Conservation (phyloP, 2,888 invertebrate species). For the Brachypterus glaber region DNA sequence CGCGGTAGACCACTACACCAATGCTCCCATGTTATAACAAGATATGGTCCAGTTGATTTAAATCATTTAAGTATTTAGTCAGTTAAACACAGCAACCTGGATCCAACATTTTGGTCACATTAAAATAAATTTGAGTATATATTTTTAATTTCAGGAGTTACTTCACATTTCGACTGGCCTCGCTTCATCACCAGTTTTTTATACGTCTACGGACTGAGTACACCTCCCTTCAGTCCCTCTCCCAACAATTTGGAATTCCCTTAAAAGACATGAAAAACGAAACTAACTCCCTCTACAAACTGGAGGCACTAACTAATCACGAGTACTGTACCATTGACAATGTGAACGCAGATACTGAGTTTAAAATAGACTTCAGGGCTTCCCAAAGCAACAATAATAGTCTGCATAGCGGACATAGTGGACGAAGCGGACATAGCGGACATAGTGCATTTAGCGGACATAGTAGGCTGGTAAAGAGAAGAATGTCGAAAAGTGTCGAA, state of each 20-base stretch:
- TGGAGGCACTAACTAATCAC: constrained; percentile 34
- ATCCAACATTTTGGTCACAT: no score
- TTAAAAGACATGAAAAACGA: constrained; percentile 43
- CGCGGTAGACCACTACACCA: no score
- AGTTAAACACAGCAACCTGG: no score
- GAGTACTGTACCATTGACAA: constrained; percentile 23
- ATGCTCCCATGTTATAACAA: no score
- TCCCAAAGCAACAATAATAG: constrained; percentile 25
- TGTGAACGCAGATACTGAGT: constrained; percentile 35
- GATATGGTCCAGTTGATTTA: no score
- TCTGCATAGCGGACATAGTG: no score
- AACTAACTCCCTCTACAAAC: constrained; percentile 38
- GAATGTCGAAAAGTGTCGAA: constrained; percentile 42
- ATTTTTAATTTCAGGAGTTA: constrained; percentile 48
- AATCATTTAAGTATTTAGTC: no score
- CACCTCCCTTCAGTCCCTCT: constrained; percentile 55
- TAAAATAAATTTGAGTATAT: background rate
- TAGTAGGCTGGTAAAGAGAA: constrained; percentile 19
- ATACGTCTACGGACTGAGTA: constrained; percentile 62
- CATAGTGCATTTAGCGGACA: no score
- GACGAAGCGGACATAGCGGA: no score
- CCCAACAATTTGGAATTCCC: constrained; percentile 51
- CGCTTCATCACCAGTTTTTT: constrained; percentile 70
- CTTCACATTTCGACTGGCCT: constrained; percentile 66
- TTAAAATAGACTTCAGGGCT: constrained; percentile 35